Percentiles rank a stretch among this genome's conserved stretches.
Evolutionary conservation across 2,113 vertebrate species (phyloP).

Genomic region (Acrocephalus arundinaceus): DNA sequence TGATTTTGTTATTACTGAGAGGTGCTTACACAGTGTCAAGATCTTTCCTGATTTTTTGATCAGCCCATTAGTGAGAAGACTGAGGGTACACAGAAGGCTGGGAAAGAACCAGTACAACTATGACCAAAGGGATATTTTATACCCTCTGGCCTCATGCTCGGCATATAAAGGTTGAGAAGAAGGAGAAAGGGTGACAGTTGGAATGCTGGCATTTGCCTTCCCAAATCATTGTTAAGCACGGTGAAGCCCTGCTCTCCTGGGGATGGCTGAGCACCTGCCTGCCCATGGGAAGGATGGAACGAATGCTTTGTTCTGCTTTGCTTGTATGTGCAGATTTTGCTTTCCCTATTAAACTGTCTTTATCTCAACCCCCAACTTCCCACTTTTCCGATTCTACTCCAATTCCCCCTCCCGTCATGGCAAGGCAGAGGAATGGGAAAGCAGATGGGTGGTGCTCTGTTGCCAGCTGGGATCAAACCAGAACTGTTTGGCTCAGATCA

Average conservation of each 20-base stretch:
- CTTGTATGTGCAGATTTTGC: not conserved
- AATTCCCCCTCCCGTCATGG: too few species aligned
- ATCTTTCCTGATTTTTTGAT: not conserved
- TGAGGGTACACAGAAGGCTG: not conserved
- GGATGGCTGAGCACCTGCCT: not conserved
- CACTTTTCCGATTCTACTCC: not conserved
- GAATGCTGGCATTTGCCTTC: not conserved
- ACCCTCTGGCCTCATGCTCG: not conserved
- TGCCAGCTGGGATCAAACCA: not conserved
- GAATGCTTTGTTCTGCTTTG: not conserved
- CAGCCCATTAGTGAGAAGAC: not conserved
- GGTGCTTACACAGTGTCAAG: not conserved
- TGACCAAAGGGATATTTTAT: not conserved
- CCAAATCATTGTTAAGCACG: accelerated
- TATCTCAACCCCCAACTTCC: not conserved
- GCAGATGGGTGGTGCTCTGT: too few species aligned
- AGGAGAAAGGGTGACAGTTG: not conserved
- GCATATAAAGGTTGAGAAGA: not conserved
- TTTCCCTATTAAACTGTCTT: not conserved
- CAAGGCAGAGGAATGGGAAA: not conserved
- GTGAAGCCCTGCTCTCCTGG: not conserved
- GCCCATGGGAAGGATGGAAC: not conserved
- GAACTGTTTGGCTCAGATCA: not conserved
- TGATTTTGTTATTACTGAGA: not conserved
- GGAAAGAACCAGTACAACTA: not conserved